phyloP scores from a whole-genome alignment of 2,888 invertebrate species.

The Mythimna ferrago region DNA sequence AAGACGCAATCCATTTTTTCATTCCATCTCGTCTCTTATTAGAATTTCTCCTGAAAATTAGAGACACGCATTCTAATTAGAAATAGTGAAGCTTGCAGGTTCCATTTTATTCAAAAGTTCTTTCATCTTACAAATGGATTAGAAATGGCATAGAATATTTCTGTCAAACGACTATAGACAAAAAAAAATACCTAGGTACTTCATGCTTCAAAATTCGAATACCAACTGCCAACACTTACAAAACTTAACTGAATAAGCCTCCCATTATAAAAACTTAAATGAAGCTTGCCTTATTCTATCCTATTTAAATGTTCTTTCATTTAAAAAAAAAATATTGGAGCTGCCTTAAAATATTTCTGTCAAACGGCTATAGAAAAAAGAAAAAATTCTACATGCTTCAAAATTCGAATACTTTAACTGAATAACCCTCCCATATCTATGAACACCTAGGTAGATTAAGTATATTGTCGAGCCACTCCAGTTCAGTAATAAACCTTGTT shows the following conservation, averaged over 20 bases:
- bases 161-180: background rate
- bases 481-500: slow-evolving; percentile 83
- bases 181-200: background rate
- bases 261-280: slow-evolving; percentile 57
- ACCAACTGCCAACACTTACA: background rate
- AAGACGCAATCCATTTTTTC: background rate
- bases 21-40: background rate
- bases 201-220: background rate
- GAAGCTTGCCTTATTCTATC: too few relatives aligned
- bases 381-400: background rate
- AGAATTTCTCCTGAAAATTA: background rate
- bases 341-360: background rate
- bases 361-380: background rate
- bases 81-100: background rate
- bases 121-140: background rate
- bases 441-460: slow-evolving; percentile 66
- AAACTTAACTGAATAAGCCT: slow-evolving; percentile 50
- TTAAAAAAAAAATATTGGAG: too few relatives aligned
- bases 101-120: background rate
- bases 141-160: background rate
- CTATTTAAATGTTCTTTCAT: too few relatives aligned
- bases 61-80: background rate
- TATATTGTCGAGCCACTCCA: slow-evolving; percentile 82
- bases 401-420: slow-evolving; percentile 5
- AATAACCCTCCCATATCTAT: slow-evolving; percentile 61